Percentiles rank a stretch among this genome's conserved stretches.
These are phyloP conservation scores for Albula glossodonta DNA, from an alignment of 2,113 vertebrate species.

Conservation along the genomic window DNA sequence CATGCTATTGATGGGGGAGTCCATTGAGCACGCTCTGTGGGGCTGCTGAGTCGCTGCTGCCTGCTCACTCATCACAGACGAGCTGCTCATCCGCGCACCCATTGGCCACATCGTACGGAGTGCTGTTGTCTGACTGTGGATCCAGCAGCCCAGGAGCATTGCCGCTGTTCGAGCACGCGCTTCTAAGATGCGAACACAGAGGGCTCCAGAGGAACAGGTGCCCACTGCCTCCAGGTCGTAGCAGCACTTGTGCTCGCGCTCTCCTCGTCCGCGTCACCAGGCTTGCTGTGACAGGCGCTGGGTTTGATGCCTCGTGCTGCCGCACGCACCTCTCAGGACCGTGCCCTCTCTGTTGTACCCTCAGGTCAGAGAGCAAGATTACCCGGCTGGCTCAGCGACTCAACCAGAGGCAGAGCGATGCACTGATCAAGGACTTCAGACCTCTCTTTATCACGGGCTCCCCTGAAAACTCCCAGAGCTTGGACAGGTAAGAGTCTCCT, in stretches of 20 bases:
- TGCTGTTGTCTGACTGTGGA: background rate
- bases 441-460: conserved; percentile 70
- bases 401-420: conserved; percentile 74
- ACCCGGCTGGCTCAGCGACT: conserved; percentile 75
- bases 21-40: conserved; percentile 33
- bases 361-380: conserved; percentile 81
- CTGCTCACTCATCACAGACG: background rate
- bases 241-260: background rate
- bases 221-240: conserved; percentile 36
- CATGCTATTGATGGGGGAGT: conserved; percentile 35
- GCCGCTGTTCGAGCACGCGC: conserved; percentile 24
- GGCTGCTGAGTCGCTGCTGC: conserved; percentile 7
- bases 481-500: conserved; percentile 80
- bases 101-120: background rate
- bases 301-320: background rate
- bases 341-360: conserved; percentile 63
- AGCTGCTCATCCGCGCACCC: conserved; percentile 20
- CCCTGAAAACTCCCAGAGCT: conserved; percentile 66
- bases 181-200: conserved; percentile 43
- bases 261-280: conserved; percentile 17
- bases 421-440: conserved; percentile 78
- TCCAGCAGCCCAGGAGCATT: background rate
- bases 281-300: background rate
- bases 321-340: background rate
- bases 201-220: conserved; percentile 60